Conservation (phyloP, 2,888 invertebrate genomes). For the Drosophila acutilabella region DNA sequence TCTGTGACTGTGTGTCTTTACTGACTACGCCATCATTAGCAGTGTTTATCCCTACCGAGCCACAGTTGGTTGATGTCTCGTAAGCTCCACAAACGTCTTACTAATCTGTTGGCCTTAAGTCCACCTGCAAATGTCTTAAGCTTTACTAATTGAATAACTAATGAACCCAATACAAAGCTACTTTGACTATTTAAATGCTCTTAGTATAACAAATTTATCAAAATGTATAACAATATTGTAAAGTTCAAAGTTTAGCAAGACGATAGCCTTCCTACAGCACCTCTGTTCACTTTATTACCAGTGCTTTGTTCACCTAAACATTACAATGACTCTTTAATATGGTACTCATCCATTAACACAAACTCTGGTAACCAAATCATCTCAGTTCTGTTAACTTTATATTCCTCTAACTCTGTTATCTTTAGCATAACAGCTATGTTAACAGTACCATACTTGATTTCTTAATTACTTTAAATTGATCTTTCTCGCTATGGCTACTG, state of each 20-base stretch:
- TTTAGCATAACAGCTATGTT: no score
- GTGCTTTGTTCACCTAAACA: no score
- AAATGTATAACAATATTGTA: background rate
- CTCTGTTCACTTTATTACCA: background rate
- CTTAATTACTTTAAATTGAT: no score
- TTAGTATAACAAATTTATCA: background rate
- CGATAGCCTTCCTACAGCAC: no score
- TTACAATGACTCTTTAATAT: no score
- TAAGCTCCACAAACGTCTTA: conserved; percentile 31
- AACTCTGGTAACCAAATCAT: no score
- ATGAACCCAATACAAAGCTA: conserved; percentile 8
- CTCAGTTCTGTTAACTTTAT: no score
- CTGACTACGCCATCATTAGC: conserved; percentile 54
- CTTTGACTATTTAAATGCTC: background rate
- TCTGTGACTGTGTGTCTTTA: conserved; percentile 25
- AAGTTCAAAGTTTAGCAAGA: background rate
- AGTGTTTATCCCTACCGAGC: conserved; percentile 23
- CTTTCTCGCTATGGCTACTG: no score
- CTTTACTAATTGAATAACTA: conserved; percentile 21
- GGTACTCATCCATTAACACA: no score
- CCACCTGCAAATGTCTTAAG: conserved; percentile 25
- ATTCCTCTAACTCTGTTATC: no score
- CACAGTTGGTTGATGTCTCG: conserved; percentile 22
- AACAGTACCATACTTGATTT: no score
- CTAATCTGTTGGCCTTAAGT: conserved; percentile 11